Percentiles rank a stretch among this genome's conserved stretches.
Evolutionary conservation across 2,797 vertebrate genomes (phyloP).

Genomic region (Podarcis lilfordi): DNA sequence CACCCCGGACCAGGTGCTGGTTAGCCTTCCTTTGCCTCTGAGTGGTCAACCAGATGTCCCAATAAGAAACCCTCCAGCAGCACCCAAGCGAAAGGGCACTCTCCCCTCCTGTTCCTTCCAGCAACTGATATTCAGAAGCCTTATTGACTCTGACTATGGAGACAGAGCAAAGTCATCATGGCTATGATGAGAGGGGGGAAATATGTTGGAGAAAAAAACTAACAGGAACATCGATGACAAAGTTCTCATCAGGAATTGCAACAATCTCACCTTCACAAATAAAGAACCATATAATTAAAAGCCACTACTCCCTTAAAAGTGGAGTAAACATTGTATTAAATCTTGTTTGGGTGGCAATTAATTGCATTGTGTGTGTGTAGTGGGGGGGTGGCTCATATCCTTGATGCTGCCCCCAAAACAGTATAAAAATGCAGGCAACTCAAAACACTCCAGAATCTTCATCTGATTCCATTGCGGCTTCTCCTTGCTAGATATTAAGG

Average conservation of each 20-base stretch:
- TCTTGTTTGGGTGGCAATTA: neutral
- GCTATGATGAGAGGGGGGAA: too few relatives aligned
- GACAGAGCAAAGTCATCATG: too few relatives aligned
- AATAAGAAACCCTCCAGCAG: too few relatives aligned
- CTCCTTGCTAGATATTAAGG: neutral
- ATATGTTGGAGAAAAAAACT: neutral
- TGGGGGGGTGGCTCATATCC: neutral
- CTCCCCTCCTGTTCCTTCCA: too few relatives aligned
- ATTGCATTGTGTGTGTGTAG: neutral
- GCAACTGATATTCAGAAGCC: too few relatives aligned
- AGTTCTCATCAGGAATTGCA: slow-evolving; percentile 2
- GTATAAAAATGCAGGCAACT: neutral
- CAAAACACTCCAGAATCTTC: neutral
- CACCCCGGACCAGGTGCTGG: too few relatives aligned
- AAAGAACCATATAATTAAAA: slow-evolving; percentile 4
- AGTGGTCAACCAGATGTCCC: too few relatives aligned
- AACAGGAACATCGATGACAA: neutral
- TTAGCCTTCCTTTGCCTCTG: too few relatives aligned
- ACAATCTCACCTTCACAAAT: neutral
- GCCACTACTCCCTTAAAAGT: neutral
- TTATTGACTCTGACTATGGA: too few relatives aligned
- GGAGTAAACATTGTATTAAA: neutral
- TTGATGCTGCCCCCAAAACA: neutral
- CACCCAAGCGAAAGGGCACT: too few relatives aligned
- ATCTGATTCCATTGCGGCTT: too few relatives aligned